These are phyloP conservation scores for Julus scanicus DNA, from an alignment of 2,888 invertebrate species.

Conservation along the genomic window DNA sequence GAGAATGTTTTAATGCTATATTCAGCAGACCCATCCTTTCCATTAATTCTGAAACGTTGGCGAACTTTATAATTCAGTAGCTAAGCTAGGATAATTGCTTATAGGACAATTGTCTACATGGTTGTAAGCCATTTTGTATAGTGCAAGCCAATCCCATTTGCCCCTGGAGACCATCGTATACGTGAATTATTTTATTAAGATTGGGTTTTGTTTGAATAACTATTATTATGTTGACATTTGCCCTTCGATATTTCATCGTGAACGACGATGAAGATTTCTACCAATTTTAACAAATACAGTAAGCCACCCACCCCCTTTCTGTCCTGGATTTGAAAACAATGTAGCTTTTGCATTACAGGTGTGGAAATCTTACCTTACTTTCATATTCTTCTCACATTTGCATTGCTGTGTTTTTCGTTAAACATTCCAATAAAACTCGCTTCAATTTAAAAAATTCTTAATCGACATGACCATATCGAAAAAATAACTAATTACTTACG, in stretches of 20 bases:
- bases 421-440: background rate
- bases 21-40: background rate
- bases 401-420: background rate
- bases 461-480: background rate
- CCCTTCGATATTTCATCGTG: background rate
- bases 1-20: slow-evolving; percentile 4
- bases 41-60: slow-evolving; percentile 25
- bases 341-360: background rate
- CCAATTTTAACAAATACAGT: background rate
- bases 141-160: background rate
- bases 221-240: background rate
- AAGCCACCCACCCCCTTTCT: background rate
- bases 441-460: background rate
- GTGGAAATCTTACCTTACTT: background rate
- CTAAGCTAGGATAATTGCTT: background rate
- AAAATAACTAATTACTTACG: background rate
- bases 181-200: slow-evolving; percentile 40
- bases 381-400: background rate
- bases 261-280: background rate
- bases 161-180: background rate
- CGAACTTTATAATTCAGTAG: slow-evolving; percentile 24
- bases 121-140: background rate
- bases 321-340: background rate
- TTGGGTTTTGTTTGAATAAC: background rate
- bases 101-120: background rate